A percentile compares a stretch with the other conserved stretches of the same genome.
Conservation (phyloP, 1,140 invertebrate genomes). For the Parasteatoda tepidariorum region DNA sequence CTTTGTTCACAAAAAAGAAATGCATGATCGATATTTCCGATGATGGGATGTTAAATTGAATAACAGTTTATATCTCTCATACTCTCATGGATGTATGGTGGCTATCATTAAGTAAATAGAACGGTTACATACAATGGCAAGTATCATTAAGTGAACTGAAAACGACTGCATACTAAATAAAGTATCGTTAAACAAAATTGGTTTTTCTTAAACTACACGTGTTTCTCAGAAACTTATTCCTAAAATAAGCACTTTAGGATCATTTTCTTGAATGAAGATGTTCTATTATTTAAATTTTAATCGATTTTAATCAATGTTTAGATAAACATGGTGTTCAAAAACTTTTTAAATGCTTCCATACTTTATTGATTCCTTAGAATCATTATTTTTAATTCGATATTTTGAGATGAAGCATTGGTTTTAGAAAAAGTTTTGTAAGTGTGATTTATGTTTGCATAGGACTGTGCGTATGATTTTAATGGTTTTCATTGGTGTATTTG, state of each 20-base stretch:
- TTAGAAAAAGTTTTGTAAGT: no score
- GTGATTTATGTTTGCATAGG: no score
- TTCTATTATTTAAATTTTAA: neutral
- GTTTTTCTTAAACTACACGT: neutral
- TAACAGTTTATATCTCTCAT: conserved; percentile 20
- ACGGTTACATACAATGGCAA: neutral
- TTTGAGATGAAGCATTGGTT: no score
- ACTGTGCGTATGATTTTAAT: no score
- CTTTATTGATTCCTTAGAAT: no score
- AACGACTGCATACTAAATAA: neutral
- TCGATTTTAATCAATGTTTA: no score
- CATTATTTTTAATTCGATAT: no score
- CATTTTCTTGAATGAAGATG: neutral
- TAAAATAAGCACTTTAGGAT: neutral
- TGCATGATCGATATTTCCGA: conserved; percentile 11
- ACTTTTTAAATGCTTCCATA: no score
- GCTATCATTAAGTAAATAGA: conserved; percentile 24
- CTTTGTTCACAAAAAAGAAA: conserved; percentile 5
- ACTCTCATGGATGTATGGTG: neutral
- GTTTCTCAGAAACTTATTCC: neutral
- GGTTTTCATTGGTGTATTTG: no score
- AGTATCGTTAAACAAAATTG: neutral
- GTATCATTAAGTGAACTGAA: neutral
- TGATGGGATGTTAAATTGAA: conserved; percentile 41
- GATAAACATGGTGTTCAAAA: no score